Percentiles rank a stretch among this genome's conserved stretches.
Evolutionary conservation across 2,113 vertebrate species (phyloP).

Genomic region (Cranoglanis bouderius): DNA sequence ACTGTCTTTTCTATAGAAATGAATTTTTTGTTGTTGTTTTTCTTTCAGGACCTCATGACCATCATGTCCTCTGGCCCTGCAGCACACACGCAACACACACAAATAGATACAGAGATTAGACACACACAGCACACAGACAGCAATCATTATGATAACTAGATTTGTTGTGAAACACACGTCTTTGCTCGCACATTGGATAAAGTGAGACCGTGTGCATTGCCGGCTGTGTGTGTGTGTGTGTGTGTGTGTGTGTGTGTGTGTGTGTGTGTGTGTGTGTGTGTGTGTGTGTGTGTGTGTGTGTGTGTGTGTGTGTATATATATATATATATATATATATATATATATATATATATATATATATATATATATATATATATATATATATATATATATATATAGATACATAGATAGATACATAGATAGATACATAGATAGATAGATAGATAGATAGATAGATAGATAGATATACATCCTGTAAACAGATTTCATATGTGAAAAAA

Average conservation of each 20-base stretch:
- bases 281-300: too few species aligned
- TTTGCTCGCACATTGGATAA: conserved; percentile 36
- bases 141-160: conserved; percentile 42
- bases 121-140: conserved; percentile 34
- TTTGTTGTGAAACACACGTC: conserved; percentile 43
- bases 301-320: too few species aligned
- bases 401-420: too few species aligned
- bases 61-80: conserved; percentile 45
- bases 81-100: conserved; percentile 19
- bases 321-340: too few species aligned
- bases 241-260: too few species aligned
- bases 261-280: too few species aligned
- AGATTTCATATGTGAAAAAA: not conserved
- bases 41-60: conserved; percentile 31
- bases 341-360: too few species aligned
- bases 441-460: too few species aligned
- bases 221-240: too few species aligned
- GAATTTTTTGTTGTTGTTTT: conserved; percentile 20
- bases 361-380: too few species aligned
- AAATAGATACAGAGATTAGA: not conserved
- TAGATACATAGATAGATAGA: too few species aligned
- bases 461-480: not conserved
- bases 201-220: not conserved
- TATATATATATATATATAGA: too few species aligned
- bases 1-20: conserved; percentile 33